These are phyloP conservation scores for Luehdorfia chinensis DNA, from an alignment of 1,140 invertebrate genomes.

Conservation along the genomic window DNA sequence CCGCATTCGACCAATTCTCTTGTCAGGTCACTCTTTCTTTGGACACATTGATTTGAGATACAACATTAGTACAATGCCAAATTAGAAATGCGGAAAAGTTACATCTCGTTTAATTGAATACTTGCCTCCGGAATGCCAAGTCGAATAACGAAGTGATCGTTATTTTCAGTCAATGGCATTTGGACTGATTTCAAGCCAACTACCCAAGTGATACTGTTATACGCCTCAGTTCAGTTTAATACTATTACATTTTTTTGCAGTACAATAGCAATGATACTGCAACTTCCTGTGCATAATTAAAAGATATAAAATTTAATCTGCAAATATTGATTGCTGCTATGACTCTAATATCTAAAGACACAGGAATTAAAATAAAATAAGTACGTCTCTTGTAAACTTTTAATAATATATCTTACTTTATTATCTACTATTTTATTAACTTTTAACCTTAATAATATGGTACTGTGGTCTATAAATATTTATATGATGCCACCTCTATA, in stretches of 20 bases:
- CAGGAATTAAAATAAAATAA: too few relatives aligned
- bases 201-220: slow-evolving; percentile 47
- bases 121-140: slow-evolving; percentile 46
- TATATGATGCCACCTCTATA: too few relatives aligned
- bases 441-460: too few relatives aligned
- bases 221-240: slow-evolving; percentile 34
- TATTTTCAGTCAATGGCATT: slow-evolving; percentile 55
- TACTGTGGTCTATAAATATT: too few relatives aligned
- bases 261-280: background rate
- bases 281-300: background rate
- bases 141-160: slow-evolving; percentile 32
- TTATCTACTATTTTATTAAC: too few relatives aligned
- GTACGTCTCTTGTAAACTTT: too few relatives aligned
- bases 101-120: slow-evolving; percentile 61
- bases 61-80: slow-evolving; percentile 58
- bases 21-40: slow-evolving; percentile 63
- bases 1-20: slow-evolving; percentile 56
- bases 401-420: too few relatives aligned
- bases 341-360: too few relatives aligned
- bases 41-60: slow-evolving; percentile 60
- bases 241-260: slow-evolving; percentile 29
- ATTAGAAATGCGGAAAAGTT: slow-evolving; percentile 65
- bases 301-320: too few relatives aligned
- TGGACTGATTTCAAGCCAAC: slow-evolving; percentile 46
- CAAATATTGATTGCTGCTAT: too few relatives aligned